A percentile compares a stretch with the other conserved stretches of the same genome.
These are phyloP conservation scores for Spialia ferax DNA, from an alignment of 2,888 invertebrate genomes.

Conservation along the genomic window DNA sequence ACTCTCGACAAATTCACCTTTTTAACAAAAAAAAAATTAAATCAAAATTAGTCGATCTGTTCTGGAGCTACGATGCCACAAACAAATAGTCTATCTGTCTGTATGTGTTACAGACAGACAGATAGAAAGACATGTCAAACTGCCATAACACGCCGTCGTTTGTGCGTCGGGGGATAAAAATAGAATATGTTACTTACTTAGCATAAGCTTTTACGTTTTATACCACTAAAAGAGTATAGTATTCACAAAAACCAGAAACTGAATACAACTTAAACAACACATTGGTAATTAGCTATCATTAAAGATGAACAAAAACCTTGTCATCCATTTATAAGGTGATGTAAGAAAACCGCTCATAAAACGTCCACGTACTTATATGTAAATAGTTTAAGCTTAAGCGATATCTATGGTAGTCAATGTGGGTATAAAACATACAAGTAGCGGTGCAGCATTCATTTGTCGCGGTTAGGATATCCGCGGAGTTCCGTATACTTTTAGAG, in stretches of 20 bases:
- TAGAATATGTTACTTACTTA: too few species aligned
- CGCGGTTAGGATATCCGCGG: conserved; percentile 30
- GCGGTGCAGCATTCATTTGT: conserved; percentile 35
- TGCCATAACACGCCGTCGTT: too few species aligned
- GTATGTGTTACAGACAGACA: too few species aligned
- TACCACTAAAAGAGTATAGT: background rate
- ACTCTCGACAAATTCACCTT: too few species aligned
- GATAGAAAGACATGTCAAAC: too few species aligned
- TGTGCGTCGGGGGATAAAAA: too few species aligned
- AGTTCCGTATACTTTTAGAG: conserved; percentile 54
- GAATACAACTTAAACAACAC: conserved; percentile 6
- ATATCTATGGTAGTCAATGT: conserved; percentile 37
- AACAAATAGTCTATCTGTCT: too few species aligned
- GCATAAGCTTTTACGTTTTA: too few species aligned
- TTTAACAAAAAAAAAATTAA: too few species aligned
- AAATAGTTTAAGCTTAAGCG: conserved; percentile 32
- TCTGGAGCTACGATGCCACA: too few species aligned
- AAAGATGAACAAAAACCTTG: conserved; percentile 26
- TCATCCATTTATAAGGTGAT: conserved; percentile 4
- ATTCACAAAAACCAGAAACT: conserved; percentile 6
- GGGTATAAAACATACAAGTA: conserved; percentile 26
- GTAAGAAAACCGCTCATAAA: conserved; percentile 13
- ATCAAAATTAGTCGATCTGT: too few species aligned
- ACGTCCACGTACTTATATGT: conserved; percentile 21
- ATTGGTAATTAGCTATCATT: conserved; percentile 21